Evolutionary conservation across 2,113 vertebrate species (phyloP), one percentile per base, ranked within the genome.

Genomic region (Bos javanicus): DNA sequence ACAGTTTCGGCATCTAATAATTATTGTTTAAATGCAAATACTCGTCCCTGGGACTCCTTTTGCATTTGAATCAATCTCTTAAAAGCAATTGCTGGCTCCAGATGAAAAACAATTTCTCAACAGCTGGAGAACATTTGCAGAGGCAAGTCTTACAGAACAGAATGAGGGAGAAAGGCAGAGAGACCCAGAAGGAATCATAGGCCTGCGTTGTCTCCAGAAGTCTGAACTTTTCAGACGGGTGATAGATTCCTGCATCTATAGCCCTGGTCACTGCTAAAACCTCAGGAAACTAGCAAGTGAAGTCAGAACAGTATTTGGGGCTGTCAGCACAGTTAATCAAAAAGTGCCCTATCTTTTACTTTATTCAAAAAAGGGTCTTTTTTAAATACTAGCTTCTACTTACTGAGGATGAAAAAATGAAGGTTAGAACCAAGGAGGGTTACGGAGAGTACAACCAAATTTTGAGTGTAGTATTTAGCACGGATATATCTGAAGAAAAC

Each of bases 1-100:
- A 25, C 5, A 0, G 64, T 60, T 46, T 98, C 59, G 57, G 90
- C 57, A 88, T 83, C 85, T 87, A 97, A 96, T 88, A 97, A 96
- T 98, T 97, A 97, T 88, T 97, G 80, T 95, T 97, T 95, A 91
- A 98, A 98, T 98, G 97, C 91, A 98, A 67, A 78, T 82, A 76
- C 89, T 94, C 33, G 96, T 95, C 74, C 92, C 91, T 93, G 56
- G 26, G 80, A 95, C 56, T 90, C 95, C 92, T 85, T 39, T 43
- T 89, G 90, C 85, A 92, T 94, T 94, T 93, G 80, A 95, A 97
- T 80, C 97, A 95, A 85, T 97, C 97, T 97, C 98, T 97, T 97
- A 97, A 97, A 98, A 97, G 97, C 97, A 97, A 98, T 96, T 76
- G 94, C 78, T 0, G 3, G 13, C 94, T 97, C 97, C 97, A 98